phyloP scores from a whole-genome alignment of 2,888 invertebrate genomes.

The Drosophila leonis region DNA sequence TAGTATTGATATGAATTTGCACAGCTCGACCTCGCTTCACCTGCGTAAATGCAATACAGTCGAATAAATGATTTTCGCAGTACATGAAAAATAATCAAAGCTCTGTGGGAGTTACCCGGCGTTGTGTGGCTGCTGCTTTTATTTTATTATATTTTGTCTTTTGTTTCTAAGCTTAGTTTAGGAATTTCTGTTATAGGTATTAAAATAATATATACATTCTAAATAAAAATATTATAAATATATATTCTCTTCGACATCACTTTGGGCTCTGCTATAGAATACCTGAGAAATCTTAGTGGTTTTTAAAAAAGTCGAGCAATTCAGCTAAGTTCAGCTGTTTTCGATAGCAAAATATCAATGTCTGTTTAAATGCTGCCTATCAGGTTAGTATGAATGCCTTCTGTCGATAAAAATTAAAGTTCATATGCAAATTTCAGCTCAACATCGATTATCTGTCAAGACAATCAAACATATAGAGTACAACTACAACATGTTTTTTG shows the following conservation, averaged over 20 bases:
- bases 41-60: slow-evolving; percentile 2
- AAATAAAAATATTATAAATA: no score
- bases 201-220: neutral
- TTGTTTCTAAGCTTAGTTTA: neutral
- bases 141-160: neutral
- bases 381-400: no score
- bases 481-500: no score
- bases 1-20: slow-evolving; percentile 3
- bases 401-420: no score
- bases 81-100: neutral
- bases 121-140: neutral
- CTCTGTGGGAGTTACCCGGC: neutral
- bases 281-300: neutral
- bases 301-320: neutral
- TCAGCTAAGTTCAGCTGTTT: no score
- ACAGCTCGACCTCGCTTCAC: slow-evolving; percentile 8
- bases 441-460: neutral
- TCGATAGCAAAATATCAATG: no score
- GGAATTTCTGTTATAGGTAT: neutral
- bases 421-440: neutral
- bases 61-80: slow-evolving; percentile 4
- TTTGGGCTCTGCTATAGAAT: neutral
- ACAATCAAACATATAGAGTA: neutral
- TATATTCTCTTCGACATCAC: no score
- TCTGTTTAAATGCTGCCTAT: no score